Base-by-base conservation (phyloP, 2,888 invertebrate genomes). In the Eurytoma californica region DNA sequence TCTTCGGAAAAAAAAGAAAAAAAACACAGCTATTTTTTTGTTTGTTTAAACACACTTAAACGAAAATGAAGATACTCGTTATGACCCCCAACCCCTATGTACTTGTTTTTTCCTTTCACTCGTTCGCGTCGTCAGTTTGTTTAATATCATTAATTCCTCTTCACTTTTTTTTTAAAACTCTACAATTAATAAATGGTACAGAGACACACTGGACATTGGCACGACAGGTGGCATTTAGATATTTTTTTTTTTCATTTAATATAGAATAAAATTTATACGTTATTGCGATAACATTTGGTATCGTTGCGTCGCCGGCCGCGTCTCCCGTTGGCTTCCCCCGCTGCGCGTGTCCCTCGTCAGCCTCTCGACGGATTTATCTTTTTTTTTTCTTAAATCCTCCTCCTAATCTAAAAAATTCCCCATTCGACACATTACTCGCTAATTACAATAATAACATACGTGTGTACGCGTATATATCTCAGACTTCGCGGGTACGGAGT, bases 241-340 rank as follows among this genome's bases (percentile, higher is more conserved):
- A 39, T 39, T 39, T 39, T 39, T 39, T 39, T 39, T 39, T 39
- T 39, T 39, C 39, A 39, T 90, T 90, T 90, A 90, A 90, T 89
- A 89, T 89, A 90, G 88, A 90, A 90, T 90, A 90, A 90, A 90
- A 89, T 90, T 90, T 90, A 39, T 39, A 90, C 89, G 90, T 90
- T 90, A 90, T 90, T 90, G 90, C 90, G 90, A 90, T 90, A 90
- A 90, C 90, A 90, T 90, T 90, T 90, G 90, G 90, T 90, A 90
- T 90, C 90, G 90, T 90, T 90, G 88, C 88, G 88, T 88, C 89
- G 88, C 87, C 87, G 86, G 85, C 86, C 86, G 85, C 85, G 84
- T 84, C 83, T 83, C 79, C 72, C 77, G 20, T 79, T 78, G 70
- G 70, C 77, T 70, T 72, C 61, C 39, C 74, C 78, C 80, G 78